Base-by-base conservation (phyloP, 2,113 vertebrate genomes). In the Deroptyus accipitrinus region DNA sequence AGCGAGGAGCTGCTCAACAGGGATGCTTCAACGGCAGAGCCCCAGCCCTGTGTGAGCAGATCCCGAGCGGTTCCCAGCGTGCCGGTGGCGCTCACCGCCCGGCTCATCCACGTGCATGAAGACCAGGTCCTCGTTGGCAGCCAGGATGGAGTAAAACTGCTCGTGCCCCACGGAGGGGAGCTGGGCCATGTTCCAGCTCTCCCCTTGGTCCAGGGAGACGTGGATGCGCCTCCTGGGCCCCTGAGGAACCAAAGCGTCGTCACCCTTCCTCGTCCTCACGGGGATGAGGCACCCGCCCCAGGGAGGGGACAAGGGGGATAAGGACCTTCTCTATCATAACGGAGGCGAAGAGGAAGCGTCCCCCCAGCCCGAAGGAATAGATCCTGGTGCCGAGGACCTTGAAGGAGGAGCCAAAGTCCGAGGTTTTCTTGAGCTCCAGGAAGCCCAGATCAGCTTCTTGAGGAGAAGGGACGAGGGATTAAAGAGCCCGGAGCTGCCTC, bases 51-150 rank as follows among this genome's bases (percentile, higher is more conserved):
- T 10, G 13, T 7, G 57, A 23, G 57, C 33, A 9, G 54, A 9
- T 22, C 33, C 55, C 28, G 17, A 31, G 28, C 2, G 17, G 28
- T 11, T 30, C 27, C 15, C 31, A 10, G 54, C 19, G 30, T 13
- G 17, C 17, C 30, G 9, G 54, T 22, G 55, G 13, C 6, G 33
- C 57, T 23, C 59, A 99, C 99, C 99, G 48, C 99, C 99, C 5
- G 98, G 98, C 37, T 99, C 99, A 23, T 99, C 99, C 3, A 99
- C 99, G 23, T 99, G 99, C 98, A 99, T 99, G 97, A 99, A 99
- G 16, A 99, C 98, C 98, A 99, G 98, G 78, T 99, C 99, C 4
- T 99, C 98, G 17, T 98, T 99, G 1, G 99, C 99, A 24, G 98
- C 98, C 93, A 99, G 96, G 92, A 99, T 99, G 54, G 99, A 99